phyloP scores from a whole-genome alignment of 2,113 vertebrate genomes.

The Pangasianodon gigas region DNA sequence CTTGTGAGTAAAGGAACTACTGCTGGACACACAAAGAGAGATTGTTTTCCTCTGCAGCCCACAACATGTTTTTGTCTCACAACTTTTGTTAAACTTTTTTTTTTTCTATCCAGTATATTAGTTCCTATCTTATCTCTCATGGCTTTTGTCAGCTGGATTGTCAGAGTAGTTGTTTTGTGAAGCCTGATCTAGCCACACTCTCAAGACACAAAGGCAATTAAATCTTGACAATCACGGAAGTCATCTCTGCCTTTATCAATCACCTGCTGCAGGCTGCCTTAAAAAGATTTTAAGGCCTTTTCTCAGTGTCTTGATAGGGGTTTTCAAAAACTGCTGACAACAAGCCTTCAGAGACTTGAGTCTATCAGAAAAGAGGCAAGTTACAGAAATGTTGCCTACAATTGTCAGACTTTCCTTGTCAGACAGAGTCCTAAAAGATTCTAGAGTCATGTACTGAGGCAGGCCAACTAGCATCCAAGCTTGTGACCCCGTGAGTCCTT shows the following conservation, averaged over 20 bases:
- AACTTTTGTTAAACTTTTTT: conserved; percentile 1
- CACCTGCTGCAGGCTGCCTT: not conserved
- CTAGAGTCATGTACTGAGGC: not conserved
- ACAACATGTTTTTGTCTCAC: too few relatives aligned
- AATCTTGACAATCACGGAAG: not conserved
- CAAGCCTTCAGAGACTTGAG: not conserved
- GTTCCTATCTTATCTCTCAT: not conserved
- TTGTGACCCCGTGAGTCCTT: not conserved
- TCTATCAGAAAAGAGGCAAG: conserved; percentile 1
- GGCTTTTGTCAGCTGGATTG: not conserved
- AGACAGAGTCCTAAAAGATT: not conserved
- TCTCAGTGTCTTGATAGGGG: not conserved
- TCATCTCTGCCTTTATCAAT: not conserved
- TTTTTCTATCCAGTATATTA: not conserved
- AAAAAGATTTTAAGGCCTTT: conserved; percentile 1
- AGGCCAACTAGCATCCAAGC: not conserved
- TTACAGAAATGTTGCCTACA: not conserved
- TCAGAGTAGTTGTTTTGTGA: conserved; percentile 13
- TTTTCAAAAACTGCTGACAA: conserved; percentile 21
- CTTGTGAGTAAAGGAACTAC: not conserved
- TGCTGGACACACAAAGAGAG: not conserved
- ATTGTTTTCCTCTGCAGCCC: not conserved
- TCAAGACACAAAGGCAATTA: conserved; percentile 21
- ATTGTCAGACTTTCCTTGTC: not conserved
- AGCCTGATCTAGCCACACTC: not conserved